These are phyloP conservation scores for Melikaiella ostensackeni DNA, from an alignment of 2,888 invertebrate genomes.

Conservation along the genomic window DNA sequence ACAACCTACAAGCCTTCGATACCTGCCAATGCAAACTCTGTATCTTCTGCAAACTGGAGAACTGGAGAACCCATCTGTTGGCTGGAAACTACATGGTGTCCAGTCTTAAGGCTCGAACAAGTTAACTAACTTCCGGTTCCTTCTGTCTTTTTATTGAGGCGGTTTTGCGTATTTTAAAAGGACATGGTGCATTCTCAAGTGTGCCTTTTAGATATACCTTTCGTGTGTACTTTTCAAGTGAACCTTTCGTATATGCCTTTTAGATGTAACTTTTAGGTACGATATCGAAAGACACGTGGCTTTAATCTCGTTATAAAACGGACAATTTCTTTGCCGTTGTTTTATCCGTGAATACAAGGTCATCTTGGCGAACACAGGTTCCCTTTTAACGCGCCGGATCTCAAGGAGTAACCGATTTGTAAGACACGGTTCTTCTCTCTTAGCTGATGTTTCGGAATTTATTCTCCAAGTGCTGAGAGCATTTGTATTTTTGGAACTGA, in stretches of 20 bases:
- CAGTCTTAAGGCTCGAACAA: neutral
- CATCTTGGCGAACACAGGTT: slow-evolving; percentile 60
- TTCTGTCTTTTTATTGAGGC: neutral
- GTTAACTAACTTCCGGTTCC: neutral
- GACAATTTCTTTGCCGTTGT: slow-evolving; percentile 59
- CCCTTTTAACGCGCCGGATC: slow-evolving; percentile 59
- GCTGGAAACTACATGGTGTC: neutral
- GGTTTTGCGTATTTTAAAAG: neutral
- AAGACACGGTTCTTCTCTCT: slow-evolving; percentile 33
- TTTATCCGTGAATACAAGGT: slow-evolving; percentile 48
- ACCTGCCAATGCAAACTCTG: slow-evolving; percentile 63
- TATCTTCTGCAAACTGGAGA: slow-evolving; percentile 43
- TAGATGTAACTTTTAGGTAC: neutral
- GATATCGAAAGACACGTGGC: slow-evolving; percentile 18
- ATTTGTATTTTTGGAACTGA: slow-evolving; percentile 10
- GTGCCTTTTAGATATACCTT: neutral
- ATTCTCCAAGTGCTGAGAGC: neutral
- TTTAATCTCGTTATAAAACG: slow-evolving; percentile 40
- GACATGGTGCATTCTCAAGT: neutral
- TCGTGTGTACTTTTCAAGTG: neutral
- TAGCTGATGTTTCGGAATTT: slow-evolving; percentile 29
- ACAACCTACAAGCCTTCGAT: slow-evolving; percentile 66
- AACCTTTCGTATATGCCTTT: neutral
- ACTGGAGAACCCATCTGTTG: too few relatives aligned
- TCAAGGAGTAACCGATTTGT: slow-evolving; percentile 41